Conservation (phyloP, 1,140 invertebrate genomes). For the Manduca sexta region DNA sequence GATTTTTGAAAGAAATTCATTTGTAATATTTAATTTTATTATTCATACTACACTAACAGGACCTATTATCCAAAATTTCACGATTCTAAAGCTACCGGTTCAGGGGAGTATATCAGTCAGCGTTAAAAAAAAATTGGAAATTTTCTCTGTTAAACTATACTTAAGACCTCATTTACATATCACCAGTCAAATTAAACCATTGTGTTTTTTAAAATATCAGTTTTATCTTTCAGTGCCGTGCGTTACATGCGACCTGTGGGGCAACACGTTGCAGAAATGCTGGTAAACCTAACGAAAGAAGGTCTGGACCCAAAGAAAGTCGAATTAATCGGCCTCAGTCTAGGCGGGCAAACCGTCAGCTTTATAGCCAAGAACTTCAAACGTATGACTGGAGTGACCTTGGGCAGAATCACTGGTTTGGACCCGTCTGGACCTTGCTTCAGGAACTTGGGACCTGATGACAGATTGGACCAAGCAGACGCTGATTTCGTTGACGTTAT, state of each 20-base stretch:
- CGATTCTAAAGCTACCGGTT: no score
- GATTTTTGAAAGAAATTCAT: no score
- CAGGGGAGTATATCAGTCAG: no score
- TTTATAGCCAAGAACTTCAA: slow-evolving; percentile 51
- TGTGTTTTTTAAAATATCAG: no score
- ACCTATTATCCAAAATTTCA: no score
- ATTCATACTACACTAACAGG: no score
- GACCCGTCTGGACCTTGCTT: slow-evolving; percentile 60
- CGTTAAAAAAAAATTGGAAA: no score
- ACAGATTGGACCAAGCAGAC: slow-evolving; percentile 45
- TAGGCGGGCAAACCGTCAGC: slow-evolving; percentile 48
- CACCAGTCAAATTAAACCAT: not conserved
- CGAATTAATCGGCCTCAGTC: slow-evolving; percentile 47
- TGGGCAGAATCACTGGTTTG: slow-evolving; percentile 52
- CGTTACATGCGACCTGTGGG: slow-evolving; percentile 41
- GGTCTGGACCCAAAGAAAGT: slow-evolving; percentile 46
- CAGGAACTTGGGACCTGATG: slow-evolving; percentile 37
- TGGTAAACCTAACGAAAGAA: slow-evolving; percentile 26
- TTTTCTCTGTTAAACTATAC: no score
- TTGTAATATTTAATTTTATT: no score
- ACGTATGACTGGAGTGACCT: slow-evolving; percentile 37
- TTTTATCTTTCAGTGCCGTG: slow-evolving; percentile 34
- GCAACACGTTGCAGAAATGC: slow-evolving; percentile 40
- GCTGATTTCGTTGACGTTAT: slow-evolving; percentile 74
- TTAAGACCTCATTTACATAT: not conserved